phyloP scores from a whole-genome alignment of 2,888 invertebrate species.

The Caenorhabditis zanzibari region DNA sequence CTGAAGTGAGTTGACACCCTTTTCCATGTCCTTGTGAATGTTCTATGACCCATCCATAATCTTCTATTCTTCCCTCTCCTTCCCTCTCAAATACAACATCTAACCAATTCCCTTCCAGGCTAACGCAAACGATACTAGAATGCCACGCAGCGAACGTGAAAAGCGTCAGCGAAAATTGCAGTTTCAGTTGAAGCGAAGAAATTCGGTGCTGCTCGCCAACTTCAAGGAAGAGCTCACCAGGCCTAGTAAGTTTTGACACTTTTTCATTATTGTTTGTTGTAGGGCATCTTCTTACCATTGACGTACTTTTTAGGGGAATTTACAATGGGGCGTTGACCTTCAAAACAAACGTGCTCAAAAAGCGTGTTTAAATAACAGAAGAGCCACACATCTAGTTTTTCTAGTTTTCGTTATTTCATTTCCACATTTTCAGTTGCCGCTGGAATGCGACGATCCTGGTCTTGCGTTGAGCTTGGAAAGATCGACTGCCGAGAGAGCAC shows the following conservation, averaged over 20 bases:
- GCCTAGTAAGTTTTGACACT: conserved; percentile 28
- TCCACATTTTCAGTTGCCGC: conserved; percentile 3
- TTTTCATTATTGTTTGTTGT: conserved; percentile 11
- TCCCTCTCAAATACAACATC: background rate
- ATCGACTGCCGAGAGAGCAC: conserved; percentile 36
- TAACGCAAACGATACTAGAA: conserved; percentile 54
- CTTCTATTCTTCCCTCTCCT: background rate
- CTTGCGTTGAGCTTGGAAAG: conserved; percentile 53
- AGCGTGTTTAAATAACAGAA: conserved; percentile 9
- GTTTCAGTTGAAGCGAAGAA: conserved; percentile 55
- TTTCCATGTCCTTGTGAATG: conserved; percentile 1
- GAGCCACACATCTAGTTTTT: conserved; percentile 32
- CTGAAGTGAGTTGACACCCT: conserved; percentile 52
- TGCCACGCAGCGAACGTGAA: conserved; percentile 57
- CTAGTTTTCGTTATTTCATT: background rate
- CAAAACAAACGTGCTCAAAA: conserved; percentile 56
- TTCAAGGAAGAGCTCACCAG: conserved; percentile 38
- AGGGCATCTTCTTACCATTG: background rate
- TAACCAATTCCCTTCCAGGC: conserved; percentile 34
- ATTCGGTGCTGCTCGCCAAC: conserved; percentile 61
- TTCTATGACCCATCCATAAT: conserved; percentile 11
- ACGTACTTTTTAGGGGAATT: conserved; percentile 31
- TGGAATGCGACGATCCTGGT: conserved; percentile 50
- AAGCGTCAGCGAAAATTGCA: conserved; percentile 52
- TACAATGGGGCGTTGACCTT: background rate